These are phyloP conservation scores for Heliothis virescens DNA, from an alignment of 1,140 invertebrate species.

Conservation along the genomic window DNA sequence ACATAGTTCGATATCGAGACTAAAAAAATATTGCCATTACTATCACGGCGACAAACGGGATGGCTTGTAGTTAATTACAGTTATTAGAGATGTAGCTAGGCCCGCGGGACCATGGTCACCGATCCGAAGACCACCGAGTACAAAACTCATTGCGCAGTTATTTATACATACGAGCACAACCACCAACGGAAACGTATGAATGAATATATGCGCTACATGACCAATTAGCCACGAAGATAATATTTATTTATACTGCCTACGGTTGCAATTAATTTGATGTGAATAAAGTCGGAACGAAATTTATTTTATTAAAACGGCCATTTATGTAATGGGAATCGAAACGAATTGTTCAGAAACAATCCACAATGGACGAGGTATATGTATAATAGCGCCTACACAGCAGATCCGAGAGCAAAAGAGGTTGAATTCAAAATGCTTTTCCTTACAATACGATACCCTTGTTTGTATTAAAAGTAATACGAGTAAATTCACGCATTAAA, in stretches of 20 bases:
- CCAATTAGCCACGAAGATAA: conserved; percentile 43
- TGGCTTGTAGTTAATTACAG: conserved; percentile 75
- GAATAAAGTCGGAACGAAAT: conserved; percentile 38
- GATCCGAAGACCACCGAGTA: conserved; percentile 57
- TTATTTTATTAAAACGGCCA: conserved; percentile 43
- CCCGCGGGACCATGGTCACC: conserved; percentile 65
- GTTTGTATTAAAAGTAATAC: conserved; percentile 55
- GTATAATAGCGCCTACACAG: conserved; percentile 65
- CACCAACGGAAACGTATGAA: conserved; percentile 45
- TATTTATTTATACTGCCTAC: conserved; percentile 23
- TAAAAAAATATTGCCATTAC: conserved; percentile 56
- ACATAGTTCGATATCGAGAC: conserved; percentile 60
- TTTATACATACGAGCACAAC: conserved; percentile 27
- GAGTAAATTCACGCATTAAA: conserved; percentile 50
- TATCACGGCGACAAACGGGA: conserved; percentile 62
- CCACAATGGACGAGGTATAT: conserved; percentile 61
- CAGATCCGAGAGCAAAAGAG: conserved; percentile 48
- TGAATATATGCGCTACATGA: conserved; percentile 54
- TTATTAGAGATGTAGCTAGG: conserved; percentile 75
- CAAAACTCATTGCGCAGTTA: conserved; percentile 33
- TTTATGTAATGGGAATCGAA: conserved; percentile 43
- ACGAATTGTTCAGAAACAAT: conserved; percentile 64
- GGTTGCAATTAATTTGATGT: conserved; percentile 32
- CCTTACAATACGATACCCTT: conserved; percentile 51
- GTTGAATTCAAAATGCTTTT: conserved; percentile 52